A percentile compares a stretch with the other conserved stretches of the same genome.
phyloP scores from a whole-genome alignment of 2,888 invertebrate species.

The Biston betularia region DNA sequence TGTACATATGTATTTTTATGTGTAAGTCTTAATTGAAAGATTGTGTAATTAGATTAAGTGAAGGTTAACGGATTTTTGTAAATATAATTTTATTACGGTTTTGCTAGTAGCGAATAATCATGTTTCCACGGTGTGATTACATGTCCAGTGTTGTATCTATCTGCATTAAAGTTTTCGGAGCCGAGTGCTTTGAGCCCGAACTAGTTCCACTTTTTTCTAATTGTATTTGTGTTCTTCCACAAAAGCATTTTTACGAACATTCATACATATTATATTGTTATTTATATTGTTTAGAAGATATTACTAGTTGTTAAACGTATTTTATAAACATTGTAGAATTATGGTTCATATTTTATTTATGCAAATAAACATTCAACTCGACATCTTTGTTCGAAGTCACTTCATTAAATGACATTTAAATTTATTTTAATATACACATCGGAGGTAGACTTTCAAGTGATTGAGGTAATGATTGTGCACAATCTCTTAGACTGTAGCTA shows the following conservation, averaged over 20 bases:
- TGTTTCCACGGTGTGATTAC: slow-evolving; percentile 67
- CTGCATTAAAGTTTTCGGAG: slow-evolving; percentile 22
- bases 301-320: slow-evolving; percentile 29
- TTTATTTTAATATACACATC: slow-evolving; percentile 17
- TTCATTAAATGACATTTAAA: slow-evolving; percentile 17
- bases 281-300: slow-evolving; percentile 20
- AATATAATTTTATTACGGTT: slow-evolving; percentile 74
- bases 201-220: slow-evolving; percentile 32
- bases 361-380: slow-evolving; percentile 20
- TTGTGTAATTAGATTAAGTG: slow-evolving; percentile 59
- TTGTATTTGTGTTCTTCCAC: slow-evolving; percentile 41
- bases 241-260: slow-evolving; percentile 35
- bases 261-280: slow-evolving; percentile 11
- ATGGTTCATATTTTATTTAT: slow-evolving; percentile 20
- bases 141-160: slow-evolving; percentile 57
- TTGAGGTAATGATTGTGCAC: slow-evolving; percentile 47
- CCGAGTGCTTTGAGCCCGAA: slow-evolving; percentile 21
- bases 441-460: slow-evolving; percentile 22
- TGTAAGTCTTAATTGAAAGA: slow-evolving; percentile 61
- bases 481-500: slow-evolving; percentile 42
- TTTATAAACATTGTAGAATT: slow-evolving; percentile 24
- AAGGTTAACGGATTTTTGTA: slow-evolving; percentile 75
- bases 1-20: slow-evolving; percentile 54
- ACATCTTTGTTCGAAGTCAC: slow-evolving; percentile 18
- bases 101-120: slow-evolving; percentile 59